Conservation (phyloP, 2,888 invertebrate genomes). For the Pseudococcus jackbeardsleyi region DNA sequence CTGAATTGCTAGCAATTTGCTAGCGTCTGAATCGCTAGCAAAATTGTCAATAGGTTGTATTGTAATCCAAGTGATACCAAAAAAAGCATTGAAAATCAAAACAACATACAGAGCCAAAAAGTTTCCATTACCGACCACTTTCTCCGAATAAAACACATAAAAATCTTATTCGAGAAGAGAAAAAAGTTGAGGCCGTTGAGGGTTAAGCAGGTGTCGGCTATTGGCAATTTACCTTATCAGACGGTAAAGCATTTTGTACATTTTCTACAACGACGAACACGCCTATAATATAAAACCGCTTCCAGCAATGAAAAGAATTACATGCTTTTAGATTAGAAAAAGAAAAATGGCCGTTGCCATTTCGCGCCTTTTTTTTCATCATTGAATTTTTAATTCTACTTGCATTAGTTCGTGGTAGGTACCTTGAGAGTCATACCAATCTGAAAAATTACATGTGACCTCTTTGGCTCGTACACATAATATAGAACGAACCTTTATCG, state of each 20-base stretch:
- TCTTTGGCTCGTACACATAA: not conserved
- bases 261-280: conserved; percentile 8
- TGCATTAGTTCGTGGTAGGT: not conserved
- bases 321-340: conserved; percentile 18
- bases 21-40: too few species aligned
- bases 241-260: conserved; percentile 6
- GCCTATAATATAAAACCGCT: conserved; percentile 16
- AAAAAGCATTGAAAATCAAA: not conserved
- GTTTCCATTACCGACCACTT: not conserved
- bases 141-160: not conserved
- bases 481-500: not conserved
- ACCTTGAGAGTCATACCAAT: not conserved
- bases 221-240: conserved; percentile 40
- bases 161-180: not conserved
- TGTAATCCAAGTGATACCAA: not conserved
- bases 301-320: conserved; percentile 25
- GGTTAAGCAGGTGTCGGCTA: conserved; percentile 1
- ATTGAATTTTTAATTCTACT: conserved; percentile 13
- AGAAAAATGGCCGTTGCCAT: not conserved
- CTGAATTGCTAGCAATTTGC: too few species aligned
- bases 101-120: not conserved
- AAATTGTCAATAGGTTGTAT: too few species aligned
- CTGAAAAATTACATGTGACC: not conserved
- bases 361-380: not conserved
- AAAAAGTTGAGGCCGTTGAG: not conserved